These are phyloP conservation scores for Dinoponera quadriceps DNA, from an alignment of 1,140 invertebrate species.

Conservation along the genomic window DNA sequence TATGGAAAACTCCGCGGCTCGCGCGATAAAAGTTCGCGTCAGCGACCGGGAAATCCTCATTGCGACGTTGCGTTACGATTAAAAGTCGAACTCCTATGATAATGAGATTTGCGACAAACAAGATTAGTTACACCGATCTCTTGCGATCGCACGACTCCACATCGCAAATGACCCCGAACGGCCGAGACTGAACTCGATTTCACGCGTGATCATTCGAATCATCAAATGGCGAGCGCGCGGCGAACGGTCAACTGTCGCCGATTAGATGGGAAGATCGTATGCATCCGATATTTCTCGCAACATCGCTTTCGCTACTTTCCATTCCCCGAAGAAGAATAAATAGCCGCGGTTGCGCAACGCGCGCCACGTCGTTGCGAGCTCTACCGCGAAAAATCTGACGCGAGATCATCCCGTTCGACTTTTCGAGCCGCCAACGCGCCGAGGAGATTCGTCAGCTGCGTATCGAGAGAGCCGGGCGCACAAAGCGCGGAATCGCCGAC, in stretches of 20 bases:
- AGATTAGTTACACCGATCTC: no score
- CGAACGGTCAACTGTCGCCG: conserved; percentile 20
- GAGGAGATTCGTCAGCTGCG: no score
- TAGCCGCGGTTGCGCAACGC: conserved; percentile 25
- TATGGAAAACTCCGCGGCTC: no score
- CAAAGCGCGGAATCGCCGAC: background rate
- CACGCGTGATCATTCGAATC: no score
- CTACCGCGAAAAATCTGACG: conserved; percentile 34
- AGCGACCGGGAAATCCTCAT: no score
- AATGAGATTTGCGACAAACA: no score
- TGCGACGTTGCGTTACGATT: no score
- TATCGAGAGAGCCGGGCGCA: conserved; percentile 10
- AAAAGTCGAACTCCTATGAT: no score
- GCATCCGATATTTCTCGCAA: conserved; percentile 52
- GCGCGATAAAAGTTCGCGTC: no score
- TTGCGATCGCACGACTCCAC: no score
- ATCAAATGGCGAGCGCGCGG: conserved; percentile 25
- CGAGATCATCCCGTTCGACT: conserved; percentile 4
- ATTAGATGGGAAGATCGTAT: conserved; percentile 43
- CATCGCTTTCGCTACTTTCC: conserved; percentile 76
- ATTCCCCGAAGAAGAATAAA: conserved; percentile 61
- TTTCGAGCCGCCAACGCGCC: background rate
- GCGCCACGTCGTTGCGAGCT: conserved; percentile 2
- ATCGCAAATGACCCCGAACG: no score
- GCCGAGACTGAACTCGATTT: no score